Percentiles rank a stretch among this genome's conserved stretches.
Conservation (phyloP, 2,797 vertebrate genomes). For the Antrozous pallidus region DNA sequence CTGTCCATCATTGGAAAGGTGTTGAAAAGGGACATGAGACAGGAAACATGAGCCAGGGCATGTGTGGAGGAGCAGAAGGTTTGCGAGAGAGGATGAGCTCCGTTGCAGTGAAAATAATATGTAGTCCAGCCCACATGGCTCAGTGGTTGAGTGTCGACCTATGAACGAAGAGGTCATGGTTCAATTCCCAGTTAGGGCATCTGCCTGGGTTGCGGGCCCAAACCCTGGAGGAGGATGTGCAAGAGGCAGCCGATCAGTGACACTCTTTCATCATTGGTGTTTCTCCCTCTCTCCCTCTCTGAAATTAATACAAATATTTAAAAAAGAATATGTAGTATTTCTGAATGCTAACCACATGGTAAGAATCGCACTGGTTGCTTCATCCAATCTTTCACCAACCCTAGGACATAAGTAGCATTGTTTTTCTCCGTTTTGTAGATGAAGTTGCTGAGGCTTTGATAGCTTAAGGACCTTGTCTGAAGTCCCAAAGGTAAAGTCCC, state of each 20-base stretch:
- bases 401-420: background rate
- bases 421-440: background rate
- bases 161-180: no score
- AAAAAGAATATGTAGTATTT: background rate
- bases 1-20: background rate
- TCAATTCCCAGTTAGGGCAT: no score
- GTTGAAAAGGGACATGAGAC: background rate
- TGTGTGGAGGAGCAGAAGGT: background rate
- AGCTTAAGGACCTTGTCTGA: background rate
- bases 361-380: accelerated
- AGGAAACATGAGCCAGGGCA: background rate
- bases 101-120: background rate
- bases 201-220: no score
- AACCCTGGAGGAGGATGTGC: no score
- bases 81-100: background rate
- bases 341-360: background rate
- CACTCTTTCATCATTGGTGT: no score
- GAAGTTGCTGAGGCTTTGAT: background rate
- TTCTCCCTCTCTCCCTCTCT: no score
- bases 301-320: no score
- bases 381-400: background rate
- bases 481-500: background rate
- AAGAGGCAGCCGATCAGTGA: no score
- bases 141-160: no score
- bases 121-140: no score